Evolutionary conservation across 2,888 invertebrate genomes (phyloP).

Genomic region (Dryocosmus kuriphilus): DNA sequence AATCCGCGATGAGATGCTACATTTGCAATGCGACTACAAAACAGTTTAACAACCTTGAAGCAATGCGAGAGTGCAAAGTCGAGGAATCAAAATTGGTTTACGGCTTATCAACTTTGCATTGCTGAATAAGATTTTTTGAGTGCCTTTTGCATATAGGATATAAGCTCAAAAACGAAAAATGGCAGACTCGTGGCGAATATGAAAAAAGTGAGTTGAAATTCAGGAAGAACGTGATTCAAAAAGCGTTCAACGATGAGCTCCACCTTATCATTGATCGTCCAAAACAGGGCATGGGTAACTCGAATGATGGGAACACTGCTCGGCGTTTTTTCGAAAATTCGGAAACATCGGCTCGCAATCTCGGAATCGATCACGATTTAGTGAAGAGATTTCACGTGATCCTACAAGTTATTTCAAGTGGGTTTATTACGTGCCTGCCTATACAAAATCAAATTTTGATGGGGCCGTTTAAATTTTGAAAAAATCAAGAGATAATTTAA

Average conservation of each 20-base stretch:
- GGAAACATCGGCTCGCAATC: constrained; percentile 33
- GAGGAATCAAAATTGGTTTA: constrained; percentile 30
- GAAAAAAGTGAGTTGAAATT: too few species aligned
- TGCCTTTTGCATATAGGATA: constrained; percentile 5
- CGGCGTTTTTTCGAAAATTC: constrained; percentile 36
- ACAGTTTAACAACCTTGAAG: constrained; percentile 51
- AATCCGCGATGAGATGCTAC: constrained; percentile 53
- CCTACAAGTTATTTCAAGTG: too few species aligned
- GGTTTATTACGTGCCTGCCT: too few species aligned
- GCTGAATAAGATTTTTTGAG: constrained; percentile 54
- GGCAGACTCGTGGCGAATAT: background rate
- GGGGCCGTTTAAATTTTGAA: too few species aligned
- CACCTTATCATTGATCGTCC: background rate
- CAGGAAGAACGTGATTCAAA: background rate
- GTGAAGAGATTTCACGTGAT: constrained; percentile 6
- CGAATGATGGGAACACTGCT: too few species aligned
- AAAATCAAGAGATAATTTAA: too few species aligned
- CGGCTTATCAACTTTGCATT: constrained; percentile 50
- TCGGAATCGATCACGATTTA: background rate
- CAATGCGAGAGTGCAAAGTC: constrained; percentile 28
- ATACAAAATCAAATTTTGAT: too few species aligned
- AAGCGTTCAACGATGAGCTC: background rate
- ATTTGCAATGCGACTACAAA: constrained; percentile 53
- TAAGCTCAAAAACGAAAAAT: background rate
- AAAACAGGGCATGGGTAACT: too few species aligned